A percentile compares a stretch with the other conserved stretches of the same genome.
Evolutionary conservation across 2,797 vertebrate species (phyloP).

Genomic region (Siniperca scherzeri): DNA sequence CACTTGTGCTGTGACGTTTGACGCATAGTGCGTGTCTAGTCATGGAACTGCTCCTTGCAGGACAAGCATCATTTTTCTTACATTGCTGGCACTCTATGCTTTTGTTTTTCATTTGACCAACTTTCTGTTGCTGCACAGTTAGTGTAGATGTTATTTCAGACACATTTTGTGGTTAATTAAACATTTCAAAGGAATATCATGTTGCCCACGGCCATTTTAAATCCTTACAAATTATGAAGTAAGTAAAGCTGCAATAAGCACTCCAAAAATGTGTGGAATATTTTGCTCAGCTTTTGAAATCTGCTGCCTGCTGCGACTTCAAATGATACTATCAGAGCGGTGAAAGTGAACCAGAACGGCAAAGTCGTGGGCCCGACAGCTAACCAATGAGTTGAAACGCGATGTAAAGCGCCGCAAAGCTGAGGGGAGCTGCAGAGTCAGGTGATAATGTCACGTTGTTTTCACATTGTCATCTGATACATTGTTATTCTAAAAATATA

Average conservation of each 20-base stretch:
- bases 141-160: slow-evolving; percentile 1
- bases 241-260: background rate
- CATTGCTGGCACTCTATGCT: background rate
- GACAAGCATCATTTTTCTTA: background rate
- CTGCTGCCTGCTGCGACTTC: background rate
- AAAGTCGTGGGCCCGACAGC: background rate
- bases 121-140: background rate
- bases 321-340: background rate
- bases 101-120: slow-evolving; percentile 8
- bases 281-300: slow-evolving; percentile 2
- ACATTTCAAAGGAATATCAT: slow-evolving; percentile 10
- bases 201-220: background rate
- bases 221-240: background rate
- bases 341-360: background rate
- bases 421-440: background rate
- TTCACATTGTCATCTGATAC: background rate
- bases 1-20: slow-evolving; percentile 5
- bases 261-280: background rate
- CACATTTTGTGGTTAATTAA: slow-evolving; percentile 2
- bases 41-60: background rate
- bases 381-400: background rate
- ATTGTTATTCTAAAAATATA: background rate
- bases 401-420: background rate
- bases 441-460: background rate
- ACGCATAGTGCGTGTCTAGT: background rate